These are phyloP conservation scores for Acrocephalus arundinaceus DNA, from an alignment of 2,113 vertebrate species.

Conservation along the genomic window DNA sequence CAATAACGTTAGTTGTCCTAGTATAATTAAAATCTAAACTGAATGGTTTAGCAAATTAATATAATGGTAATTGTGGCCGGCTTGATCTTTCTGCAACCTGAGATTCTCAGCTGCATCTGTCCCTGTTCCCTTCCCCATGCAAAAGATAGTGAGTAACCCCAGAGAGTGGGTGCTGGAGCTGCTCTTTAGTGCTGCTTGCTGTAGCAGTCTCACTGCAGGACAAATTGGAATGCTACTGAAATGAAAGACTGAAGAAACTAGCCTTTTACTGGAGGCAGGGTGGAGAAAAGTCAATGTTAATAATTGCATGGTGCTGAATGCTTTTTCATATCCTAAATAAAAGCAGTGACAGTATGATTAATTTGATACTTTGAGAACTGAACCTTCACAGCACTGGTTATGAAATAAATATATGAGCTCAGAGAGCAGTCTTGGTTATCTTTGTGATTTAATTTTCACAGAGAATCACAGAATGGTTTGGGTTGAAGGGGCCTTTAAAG, in stretches of 20 bases:
- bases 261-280: neutral
- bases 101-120: neutral
- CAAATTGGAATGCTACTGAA: neutral
- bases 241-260: neutral
- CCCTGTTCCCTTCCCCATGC: neutral
- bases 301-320: neutral
- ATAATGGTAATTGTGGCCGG: constrained; percentile 12
- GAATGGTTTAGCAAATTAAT: constrained; percentile 51
- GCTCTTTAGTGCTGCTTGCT: neutral
- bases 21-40: constrained; percentile 59
- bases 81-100: constrained; percentile 37
- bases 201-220: neutral
- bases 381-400: neutral
- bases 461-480: neutral
- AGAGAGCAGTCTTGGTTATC: neutral
- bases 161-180: neutral
- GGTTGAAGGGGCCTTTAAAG: neutral
- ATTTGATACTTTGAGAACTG: neutral
- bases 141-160: neutral
- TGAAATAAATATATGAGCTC: neutral
- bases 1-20: constrained; percentile 66
- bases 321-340: neutral
- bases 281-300: neutral
- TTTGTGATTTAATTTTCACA: neutral
- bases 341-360: neutral